A percentile compares a stretch with the other conserved stretches of the same genome.
phyloP scores from a whole-genome alignment of 2,797 vertebrate species.

The Podarcis lilfordi region DNA sequence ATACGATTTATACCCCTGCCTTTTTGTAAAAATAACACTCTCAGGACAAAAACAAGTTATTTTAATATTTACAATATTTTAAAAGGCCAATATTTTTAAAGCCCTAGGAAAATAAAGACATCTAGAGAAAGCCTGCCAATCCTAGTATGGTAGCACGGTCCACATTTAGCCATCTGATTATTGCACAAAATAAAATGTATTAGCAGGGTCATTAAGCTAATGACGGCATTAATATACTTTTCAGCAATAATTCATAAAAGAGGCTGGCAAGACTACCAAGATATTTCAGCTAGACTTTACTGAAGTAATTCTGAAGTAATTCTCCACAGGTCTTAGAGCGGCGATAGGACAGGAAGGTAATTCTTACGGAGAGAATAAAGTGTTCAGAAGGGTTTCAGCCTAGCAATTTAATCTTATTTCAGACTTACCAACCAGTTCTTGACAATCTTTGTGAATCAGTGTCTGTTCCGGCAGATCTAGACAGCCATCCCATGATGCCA shows the following conservation, averaged over 20 bases:
- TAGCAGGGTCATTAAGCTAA: not conserved
- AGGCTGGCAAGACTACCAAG: not conserved
- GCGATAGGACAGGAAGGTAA: not conserved
- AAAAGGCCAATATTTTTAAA: not conserved
- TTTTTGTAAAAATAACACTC: too few relatives aligned
- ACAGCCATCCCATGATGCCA: constrained; percentile 93
- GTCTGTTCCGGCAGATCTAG: constrained; percentile 94
- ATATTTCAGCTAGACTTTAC: not conserved
- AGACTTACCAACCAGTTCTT: constrained; percentile 90
- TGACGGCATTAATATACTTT: not conserved
- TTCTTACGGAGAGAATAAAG: not conserved
- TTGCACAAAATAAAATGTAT: not conserved
- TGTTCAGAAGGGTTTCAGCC: not conserved
- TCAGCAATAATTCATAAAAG: not conserved
- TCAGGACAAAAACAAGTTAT: too few relatives aligned
- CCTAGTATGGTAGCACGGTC: too few relatives aligned
- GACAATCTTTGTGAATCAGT: constrained; percentile 89
- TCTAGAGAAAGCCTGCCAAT: too few relatives aligned
- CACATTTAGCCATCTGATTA: not conserved
- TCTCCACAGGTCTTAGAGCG: not conserved
- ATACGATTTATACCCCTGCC: not conserved
- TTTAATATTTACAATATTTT: too few relatives aligned
- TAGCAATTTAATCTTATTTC: constrained; percentile 14
- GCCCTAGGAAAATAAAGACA: not conserved
- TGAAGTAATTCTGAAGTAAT: not conserved